Evolutionary conservation across 2,113 vertebrate species (phyloP).

Genomic region (Leucopsar rothschildi): DNA sequence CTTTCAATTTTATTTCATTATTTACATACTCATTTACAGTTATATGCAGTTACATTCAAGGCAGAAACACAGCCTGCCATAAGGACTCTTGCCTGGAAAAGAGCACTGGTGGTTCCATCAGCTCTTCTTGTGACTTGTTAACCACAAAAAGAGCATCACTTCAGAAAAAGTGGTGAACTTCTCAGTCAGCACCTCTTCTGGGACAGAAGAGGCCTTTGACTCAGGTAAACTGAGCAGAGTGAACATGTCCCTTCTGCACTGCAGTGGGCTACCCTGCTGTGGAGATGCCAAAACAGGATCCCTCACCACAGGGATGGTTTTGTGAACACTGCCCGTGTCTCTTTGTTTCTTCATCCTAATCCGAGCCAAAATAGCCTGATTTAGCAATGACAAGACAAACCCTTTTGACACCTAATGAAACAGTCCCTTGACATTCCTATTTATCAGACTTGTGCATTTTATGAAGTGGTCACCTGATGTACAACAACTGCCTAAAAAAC

Average conservation of each 20-base stretch:
- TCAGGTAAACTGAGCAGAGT: background rate
- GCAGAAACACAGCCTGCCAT: background rate
- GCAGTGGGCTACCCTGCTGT: background rate
- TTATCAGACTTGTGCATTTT: background rate
- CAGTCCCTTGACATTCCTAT: background rate
- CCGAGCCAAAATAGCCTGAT: background rate
- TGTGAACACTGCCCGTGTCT: background rate
- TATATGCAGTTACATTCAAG: background rate
- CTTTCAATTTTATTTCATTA: background rate
- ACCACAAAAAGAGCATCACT: background rate
- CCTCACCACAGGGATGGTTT: fast-evolving
- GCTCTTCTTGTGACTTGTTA: background rate
- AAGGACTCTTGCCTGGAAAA: background rate
- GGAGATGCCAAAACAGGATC: background rate
- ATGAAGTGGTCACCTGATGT: background rate
- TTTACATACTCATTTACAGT: background rate
- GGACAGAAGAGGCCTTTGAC: background rate
- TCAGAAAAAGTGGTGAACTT: background rate
- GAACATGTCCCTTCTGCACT: background rate
- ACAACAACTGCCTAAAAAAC: background rate
- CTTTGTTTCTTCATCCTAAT: background rate
- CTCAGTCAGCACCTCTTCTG: background rate
- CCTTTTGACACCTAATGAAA: background rate
- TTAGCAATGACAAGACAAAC: background rate
- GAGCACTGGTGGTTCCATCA: background rate